Base-by-base conservation (phyloP, 2,888 invertebrate species). In the Leptinotarsa juncta region DNA sequence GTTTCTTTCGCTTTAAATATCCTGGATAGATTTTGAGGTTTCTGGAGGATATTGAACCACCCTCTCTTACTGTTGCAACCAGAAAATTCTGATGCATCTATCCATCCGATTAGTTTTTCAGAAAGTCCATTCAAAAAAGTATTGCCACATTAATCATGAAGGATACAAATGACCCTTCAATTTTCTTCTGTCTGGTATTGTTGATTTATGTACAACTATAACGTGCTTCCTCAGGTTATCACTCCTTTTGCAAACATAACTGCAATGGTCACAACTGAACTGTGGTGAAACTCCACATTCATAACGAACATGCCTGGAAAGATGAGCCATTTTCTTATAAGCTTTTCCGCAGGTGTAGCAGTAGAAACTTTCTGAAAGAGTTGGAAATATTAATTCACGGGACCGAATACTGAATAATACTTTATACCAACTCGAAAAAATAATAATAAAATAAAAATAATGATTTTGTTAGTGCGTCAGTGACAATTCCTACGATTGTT, bases 251-350 rank as follows among this genome's bases (percentile, higher is more conserved):
- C 72, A 77, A 53, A 48, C 32, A 62, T 72, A 75, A 18, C 20
- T n/a, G 57, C 77, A 77, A 57, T 67, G 53, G 5, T 57, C 53
- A 51, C 77, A 77, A 48, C 18, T 67, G 26, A 77, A 73, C n/a
- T 62, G 42, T 7, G 68, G 65, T 2, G 18, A 65, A 18, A 69
- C 68, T 5, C 73, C 73, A 71, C 78, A 78, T 62, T 76, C 78
- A 15, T 71, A 70, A 3, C 74, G 75, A 15, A 73, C 65, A 67
- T 80, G 80, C 5, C 77, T 74, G n/a, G 53, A 57, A 4, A 80
- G 66, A 71, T 74, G 67, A 16, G 68, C 67, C 60, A 71, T 76
- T 26, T 71, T 73, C 62, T 71, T 74, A 51, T 79, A 79, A 0
- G 66, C 42, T 32, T 72, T 78, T 32, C 66, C 65, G 50, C 79